Evolutionary conservation across 2,888 invertebrate species (phyloP), one percentile per base, ranked within the genome.

Genomic region (Temnothorax rugatulus): DNA sequence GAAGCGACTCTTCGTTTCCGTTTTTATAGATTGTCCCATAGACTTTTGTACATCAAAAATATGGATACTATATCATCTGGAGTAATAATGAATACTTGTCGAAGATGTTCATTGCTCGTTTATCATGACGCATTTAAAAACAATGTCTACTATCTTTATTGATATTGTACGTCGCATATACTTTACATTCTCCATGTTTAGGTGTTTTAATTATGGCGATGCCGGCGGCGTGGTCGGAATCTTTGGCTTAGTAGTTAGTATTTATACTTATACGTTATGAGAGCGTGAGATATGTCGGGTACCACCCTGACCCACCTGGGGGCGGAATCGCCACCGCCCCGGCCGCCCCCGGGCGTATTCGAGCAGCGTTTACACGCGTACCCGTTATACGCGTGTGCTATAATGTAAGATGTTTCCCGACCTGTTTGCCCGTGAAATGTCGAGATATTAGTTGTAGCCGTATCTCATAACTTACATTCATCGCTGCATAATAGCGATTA

Each of bases 301-400:
- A 91, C 93, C 94, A 93, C 94, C 93, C 94, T 91, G 93, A 93
- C 91, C 94, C 94, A 94, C 94, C 94, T 94, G 94, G 93, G 91
- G 95, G 95, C 94, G 94, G 93, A 94, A 93, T 94, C 92, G 92
- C 94, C 91, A 93, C 93, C 94, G 94, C 94, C 94, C 92, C 87
- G 64, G 94, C 94, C 94, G 93, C 94, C 95, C 93, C 90, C 94
- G 88, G 94, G 94, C 94, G 94, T 93, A 94, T 92, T 91, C 91
- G 94, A 94, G 93, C 92, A 90, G 93, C 89, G 90, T 91, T 89
- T 87, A 88, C 89, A 85, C 85, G 69, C 71, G 63, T 71, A 64
- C 21, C 74, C 59, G 84, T 76, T 66, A 61, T 66, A 74, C 61
- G 66, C 66, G 83, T 57, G 74, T 73, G 75, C 79, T 59, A 73